A percentile compares a stretch with the other conserved stretches of the same genome.
Conservation (phyloP, 2,888 invertebrate species). For the Nomada lathburiana region DNA sequence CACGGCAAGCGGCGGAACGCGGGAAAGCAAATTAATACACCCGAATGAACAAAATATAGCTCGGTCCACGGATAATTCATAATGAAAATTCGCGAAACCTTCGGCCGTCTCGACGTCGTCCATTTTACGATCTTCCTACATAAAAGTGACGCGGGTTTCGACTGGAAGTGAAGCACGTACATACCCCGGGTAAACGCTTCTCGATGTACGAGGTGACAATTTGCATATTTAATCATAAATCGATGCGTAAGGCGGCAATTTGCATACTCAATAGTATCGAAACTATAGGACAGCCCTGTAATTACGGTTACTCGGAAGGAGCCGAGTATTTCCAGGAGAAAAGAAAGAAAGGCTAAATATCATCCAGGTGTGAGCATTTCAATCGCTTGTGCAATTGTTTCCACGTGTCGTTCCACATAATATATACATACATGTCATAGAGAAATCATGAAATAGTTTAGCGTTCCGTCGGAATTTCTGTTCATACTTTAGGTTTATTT, state of each 20-base stretch:
- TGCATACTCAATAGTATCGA: constrained; percentile 13
- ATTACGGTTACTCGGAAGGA: constrained; percentile 3
- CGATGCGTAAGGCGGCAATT: constrained; percentile 4
- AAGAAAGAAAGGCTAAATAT: not conserved
- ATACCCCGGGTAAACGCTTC: not conserved
- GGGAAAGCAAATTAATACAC: constrained; percentile 21
- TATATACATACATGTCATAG: not conserved
- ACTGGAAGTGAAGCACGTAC: not conserved
- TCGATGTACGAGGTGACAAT: constrained; percentile 34
- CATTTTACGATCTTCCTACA: not conserved
- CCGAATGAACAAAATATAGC: constrained; percentile 42
- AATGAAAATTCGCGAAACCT: constrained; percentile 35
- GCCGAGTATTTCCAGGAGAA: not conserved
- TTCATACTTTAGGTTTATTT: not conserved
- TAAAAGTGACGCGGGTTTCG: not conserved
- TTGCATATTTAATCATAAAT: constrained; percentile 47
- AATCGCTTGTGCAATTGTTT: constrained; percentile 6
- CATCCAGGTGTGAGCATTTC: no score
- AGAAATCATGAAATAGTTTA: not conserved
- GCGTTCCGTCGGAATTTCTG: not conserved
- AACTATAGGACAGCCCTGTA: not conserved
- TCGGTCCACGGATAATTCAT: constrained; percentile 20
- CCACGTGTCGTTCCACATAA: not conserved
- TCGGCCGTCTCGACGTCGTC: not conserved
- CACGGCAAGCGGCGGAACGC: constrained; percentile 32